Conservation (phyloP, 2,797 vertebrate genomes). For the Pantherophis alleghaniensis region DNA sequence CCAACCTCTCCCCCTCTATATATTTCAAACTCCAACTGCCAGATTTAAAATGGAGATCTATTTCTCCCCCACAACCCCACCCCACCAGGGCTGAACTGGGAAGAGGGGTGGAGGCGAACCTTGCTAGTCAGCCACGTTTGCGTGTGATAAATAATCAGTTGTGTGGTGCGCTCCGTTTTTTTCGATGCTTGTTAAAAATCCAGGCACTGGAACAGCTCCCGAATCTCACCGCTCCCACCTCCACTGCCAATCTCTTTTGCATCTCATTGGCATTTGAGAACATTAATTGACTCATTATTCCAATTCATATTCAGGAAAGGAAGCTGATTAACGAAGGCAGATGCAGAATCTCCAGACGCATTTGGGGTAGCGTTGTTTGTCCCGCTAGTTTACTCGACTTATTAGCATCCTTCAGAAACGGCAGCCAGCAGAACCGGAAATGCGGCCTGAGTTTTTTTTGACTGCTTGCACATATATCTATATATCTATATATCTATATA, state of each 20-base stretch:
- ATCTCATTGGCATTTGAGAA: conserved; percentile 88
- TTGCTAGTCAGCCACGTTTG: conserved; percentile 61
- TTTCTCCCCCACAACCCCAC: not conserved
- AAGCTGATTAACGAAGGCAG: conserved; percentile 89
- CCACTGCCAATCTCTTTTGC: conserved; percentile 74
- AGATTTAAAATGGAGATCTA: not conserved
- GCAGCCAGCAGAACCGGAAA: conserved; percentile 61
- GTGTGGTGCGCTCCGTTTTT: conserved; percentile 69
- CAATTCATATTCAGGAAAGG: conserved; percentile 81
- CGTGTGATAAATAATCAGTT: conserved; percentile 75
- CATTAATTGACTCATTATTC: conserved; percentile 96
- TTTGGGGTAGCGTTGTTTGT: conserved; percentile 74
- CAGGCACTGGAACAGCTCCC: conserved; percentile 71
- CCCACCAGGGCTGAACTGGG: not conserved
- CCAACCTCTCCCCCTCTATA: not conserved
- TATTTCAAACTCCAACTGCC: not conserved
- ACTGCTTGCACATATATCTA: not conserved
- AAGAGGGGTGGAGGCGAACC: conserved; percentile 31
- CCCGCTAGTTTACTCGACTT: conserved; percentile 77
- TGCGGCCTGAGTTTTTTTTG: conserved; percentile 10
- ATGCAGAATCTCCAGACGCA: conserved; percentile 83
- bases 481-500: too few relatives aligned
- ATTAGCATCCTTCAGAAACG: conserved; percentile 76
- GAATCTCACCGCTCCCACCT: conserved; percentile 62
- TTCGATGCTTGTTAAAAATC: conserved; percentile 75